Base-by-base conservation (phyloP, 1,140 invertebrate species). In the Drosophila kohkoa region DNA sequence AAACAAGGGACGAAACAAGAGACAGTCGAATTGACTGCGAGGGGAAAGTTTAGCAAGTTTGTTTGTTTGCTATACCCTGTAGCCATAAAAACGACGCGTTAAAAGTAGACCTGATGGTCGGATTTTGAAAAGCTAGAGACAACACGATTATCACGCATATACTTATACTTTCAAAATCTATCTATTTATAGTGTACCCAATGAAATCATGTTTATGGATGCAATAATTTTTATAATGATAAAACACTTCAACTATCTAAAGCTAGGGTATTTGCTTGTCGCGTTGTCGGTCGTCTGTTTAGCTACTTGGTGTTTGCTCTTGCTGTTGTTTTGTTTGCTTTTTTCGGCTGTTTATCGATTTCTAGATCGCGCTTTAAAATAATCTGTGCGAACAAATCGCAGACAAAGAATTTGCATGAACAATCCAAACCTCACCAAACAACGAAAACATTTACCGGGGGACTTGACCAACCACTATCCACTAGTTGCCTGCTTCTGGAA, bases 271-370 rank as follows among this genome's bases (percentile, higher is more conserved):
- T 51, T 58, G 35, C 13, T 52, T 58, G 77, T 32, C 25, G 66
- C 65, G 52, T 82, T 82, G 67, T 75, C 38, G 54, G 52, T 15
- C 51, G 6, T 38, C 3, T 38, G 10, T 32, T 8, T 32, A 7
- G 28, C 45, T 48, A 49, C 30, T 67, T 63, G 64, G 41, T 58
- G 58, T 35, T 68, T 46, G n/a, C 3, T 46, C 8, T 49, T 46
- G 48, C 41, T 52, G 38, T 62, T 41, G 64, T 60, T 25, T 46
- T 49, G 62, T 35, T 69, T 55, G 16, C 13, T 46, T 69, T 25
- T 68, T 72, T 59, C 62, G 58, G 63, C 70, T 68, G 55, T 52
- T 75, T 88, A 82, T 88, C 79, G 83, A 81, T 82, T 88, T 82
- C 77, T 75, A 88, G 80, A 83, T 81, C 77, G 68, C 77, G 51